Evolutionary conservation across 2,113 vertebrate species (phyloP).

Genomic region (Prietella phreatophila): DNA sequence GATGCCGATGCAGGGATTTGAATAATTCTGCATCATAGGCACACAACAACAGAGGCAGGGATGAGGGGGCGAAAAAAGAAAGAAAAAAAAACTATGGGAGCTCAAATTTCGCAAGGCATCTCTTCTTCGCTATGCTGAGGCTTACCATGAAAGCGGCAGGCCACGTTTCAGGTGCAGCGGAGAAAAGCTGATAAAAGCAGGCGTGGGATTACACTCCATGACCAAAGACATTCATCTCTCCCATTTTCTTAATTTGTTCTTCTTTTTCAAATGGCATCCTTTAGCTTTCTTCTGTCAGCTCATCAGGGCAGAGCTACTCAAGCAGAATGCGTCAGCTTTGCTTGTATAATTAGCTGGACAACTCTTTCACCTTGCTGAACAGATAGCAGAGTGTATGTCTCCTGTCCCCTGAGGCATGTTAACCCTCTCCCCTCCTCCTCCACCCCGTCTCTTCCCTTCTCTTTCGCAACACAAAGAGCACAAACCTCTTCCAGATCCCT

Average conservation of each 20-base stretch:
- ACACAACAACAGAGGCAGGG: slow-evolving; percentile 59
- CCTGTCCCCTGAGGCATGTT: slow-evolving; percentile 55
- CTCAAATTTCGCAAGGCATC: slow-evolving; percentile 54
- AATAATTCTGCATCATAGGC: slow-evolving; percentile 71
- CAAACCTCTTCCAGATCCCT: slow-evolving; percentile 23
- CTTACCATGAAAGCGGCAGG: slow-evolving; percentile 55
- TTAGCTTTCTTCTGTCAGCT: slow-evolving; percentile 57
- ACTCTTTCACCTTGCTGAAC: slow-evolving; percentile 59
- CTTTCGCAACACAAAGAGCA: slow-evolving; percentile 24
- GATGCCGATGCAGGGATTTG: slow-evolving; percentile 63
- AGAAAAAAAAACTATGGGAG: slow-evolving; percentile 43
- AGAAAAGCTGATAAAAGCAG: slow-evolving; percentile 58
- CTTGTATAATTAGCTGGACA: slow-evolving; percentile 64
- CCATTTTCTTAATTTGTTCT: slow-evolving; percentile 49
- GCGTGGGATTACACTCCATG: slow-evolving; percentile 60
- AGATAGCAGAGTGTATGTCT: slow-evolving; percentile 52
- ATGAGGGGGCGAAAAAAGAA: slow-evolving; percentile 15
- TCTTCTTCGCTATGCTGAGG: slow-evolving; percentile 52
- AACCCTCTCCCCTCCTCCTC: slow-evolving; percentile 16
- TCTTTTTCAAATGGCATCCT: slow-evolving; percentile 52
- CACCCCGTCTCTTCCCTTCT: background rate
- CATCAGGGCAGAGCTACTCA: slow-evolving; percentile 50
- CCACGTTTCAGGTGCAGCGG: slow-evolving; percentile 56
- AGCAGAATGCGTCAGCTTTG: slow-evolving; percentile 56
- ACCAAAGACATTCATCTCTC: slow-evolving; percentile 61